Base-by-base conservation (phyloP, 2,797 vertebrate genomes). In the Alosa sapidissima region DNA sequence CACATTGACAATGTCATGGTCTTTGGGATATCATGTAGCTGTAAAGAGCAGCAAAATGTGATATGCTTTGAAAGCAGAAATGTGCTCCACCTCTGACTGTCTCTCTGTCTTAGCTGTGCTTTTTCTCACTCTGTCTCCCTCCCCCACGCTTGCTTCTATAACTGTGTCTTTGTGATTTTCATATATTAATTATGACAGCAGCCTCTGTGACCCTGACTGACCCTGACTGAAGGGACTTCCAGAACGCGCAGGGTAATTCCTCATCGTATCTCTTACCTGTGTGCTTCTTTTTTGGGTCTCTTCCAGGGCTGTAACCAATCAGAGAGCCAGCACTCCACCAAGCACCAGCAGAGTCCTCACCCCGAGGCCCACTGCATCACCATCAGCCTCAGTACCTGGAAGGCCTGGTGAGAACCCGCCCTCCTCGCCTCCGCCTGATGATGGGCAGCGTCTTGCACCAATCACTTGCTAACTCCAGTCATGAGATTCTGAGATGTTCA, bases 351-450 rank as follows among this genome's bases (percentile, higher is more conserved):
- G 82, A 93, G 93, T 86, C 93, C 94, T 47, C 94, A 90, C 86
- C 87, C 93, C 52, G 98, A 99, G 83, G 94, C 95, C 62, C 98
- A 99, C 82, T 99, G 97, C 92, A 97, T 99, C 91, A 95, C 95
- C 78, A 95, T 99, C 92, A 99, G 93, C 92, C 93, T 98, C 90
- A 98, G 95, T 91, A 97, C 97, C 0, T 99, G 98, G 98, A 96
- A 97, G 91, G 96, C 98, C 91, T 99, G 98, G 98, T 99, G 93
- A 96, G 97, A 87, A 89, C 24, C 36, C 11, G 28, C 10, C 16
- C 14, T 5, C 14, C 3, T 0, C 13, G 6, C 47, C 58, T 62
- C n/a, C 1, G 8, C n/a, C n/a, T 62, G 58, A 62, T 62, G 54
- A 21, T 5, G 16, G 16, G 21, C 19, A 55, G 54, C 16, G 3